Percentiles rank a stretch among this genome's conserved stretches.
Evolutionary conservation across 2,113 vertebrate genomes (phyloP).

Genomic region (Poeciliopsis prolifica): DNA sequence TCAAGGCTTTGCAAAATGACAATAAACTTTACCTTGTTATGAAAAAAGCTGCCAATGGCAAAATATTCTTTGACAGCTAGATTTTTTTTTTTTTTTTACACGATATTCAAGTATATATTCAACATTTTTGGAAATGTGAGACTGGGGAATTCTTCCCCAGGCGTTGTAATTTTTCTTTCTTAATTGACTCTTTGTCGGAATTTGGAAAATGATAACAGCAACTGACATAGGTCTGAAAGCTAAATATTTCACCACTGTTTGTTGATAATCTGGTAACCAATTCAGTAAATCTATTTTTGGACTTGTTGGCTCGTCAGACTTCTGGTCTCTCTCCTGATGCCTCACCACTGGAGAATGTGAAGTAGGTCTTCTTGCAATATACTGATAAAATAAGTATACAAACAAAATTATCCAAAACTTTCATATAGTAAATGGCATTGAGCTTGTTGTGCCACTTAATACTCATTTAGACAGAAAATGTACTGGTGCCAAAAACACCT

Average conservation of each 20-base stretch:
- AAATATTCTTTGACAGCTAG: too few relatives aligned
- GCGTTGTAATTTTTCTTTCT: not conserved
- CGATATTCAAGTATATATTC: not conserved
- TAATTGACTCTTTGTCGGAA: not conserved
- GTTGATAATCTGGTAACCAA: constrained; percentile 4
- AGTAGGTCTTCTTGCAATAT: not conserved
- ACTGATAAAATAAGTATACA: not conserved
- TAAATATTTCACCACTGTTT: not conserved
- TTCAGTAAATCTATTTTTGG: not conserved
- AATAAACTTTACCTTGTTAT: too few relatives aligned
- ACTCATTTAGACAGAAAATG: not conserved
- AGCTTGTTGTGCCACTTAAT: not conserved
- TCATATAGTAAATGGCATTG: not conserved
- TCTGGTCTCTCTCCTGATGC: not conserved
- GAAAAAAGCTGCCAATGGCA: too few relatives aligned
- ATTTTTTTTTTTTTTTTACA: too few relatives aligned
- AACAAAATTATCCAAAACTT: not conserved
- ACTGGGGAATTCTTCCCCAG: not conserved
- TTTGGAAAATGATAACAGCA: too few relatives aligned
- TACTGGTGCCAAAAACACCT: not conserved
- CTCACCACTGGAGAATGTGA: not conserved
- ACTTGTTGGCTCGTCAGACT: not conserved
- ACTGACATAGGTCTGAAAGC: not conserved
- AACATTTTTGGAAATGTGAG: not conserved
- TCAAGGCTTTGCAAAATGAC: too few relatives aligned